Evolutionary conservation across 2,113 vertebrate genomes (phyloP).

Genomic region (Cyprinus carpio): DNA sequence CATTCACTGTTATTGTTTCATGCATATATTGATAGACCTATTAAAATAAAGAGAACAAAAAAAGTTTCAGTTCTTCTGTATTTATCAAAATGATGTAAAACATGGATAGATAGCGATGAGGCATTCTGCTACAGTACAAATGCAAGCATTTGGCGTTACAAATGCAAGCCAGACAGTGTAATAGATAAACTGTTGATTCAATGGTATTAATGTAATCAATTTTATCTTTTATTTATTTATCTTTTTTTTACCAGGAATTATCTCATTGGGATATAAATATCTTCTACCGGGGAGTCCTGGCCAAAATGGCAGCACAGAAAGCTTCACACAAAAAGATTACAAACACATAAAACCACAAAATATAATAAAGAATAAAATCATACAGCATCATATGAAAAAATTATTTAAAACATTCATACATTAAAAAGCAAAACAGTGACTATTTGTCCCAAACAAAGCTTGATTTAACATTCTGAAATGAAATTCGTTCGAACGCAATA

Average conservation of each 20-base stretch:
- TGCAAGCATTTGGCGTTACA: no score
- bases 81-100: neutral
- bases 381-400: neutral
- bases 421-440: neutral
- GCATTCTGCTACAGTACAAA: neutral
- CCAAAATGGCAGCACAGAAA: no score
- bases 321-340: no score
- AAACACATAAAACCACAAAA: neutral
- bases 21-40: slow-evolving; percentile 99
- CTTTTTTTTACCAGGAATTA: no score
- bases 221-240: neutral
- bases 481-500: neutral
- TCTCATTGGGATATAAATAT: no score
- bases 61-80: neutral
- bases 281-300: no score
- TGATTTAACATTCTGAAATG: neutral
- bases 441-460: neutral
- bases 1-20: slow-evolving; percentile 97
- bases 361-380: no score
- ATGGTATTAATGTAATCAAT: no score
- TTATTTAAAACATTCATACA: no score
- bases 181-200: no score
- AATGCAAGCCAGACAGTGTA: no score
- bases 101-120: neutral
- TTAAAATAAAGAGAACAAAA: slow-evolving; percentile 61